Conservation (phyloP, 2,797 vertebrate genomes). For the Gastrophryne carolinensis region DNA sequence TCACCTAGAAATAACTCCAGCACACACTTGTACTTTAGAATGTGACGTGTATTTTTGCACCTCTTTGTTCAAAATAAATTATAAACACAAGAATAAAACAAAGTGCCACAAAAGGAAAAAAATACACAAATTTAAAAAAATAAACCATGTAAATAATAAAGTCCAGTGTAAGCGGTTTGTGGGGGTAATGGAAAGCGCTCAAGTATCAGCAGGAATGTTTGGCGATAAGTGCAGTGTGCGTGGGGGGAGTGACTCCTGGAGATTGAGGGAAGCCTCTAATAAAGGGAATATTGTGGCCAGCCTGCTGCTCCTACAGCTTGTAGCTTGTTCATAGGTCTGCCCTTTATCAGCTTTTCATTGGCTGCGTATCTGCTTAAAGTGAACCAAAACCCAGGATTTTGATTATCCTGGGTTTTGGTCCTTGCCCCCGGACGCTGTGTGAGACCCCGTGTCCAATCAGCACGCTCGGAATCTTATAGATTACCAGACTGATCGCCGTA, state of each 20-base stretch:
- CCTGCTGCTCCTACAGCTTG: no score
- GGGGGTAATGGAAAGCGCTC: conserved; percentile 24
- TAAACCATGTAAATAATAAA: conserved; percentile 1
- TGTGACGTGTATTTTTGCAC: conserved; percentile 11
- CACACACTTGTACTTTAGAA: not conserved
- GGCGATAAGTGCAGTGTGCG: conserved; percentile 24
- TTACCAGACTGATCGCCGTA: no score
- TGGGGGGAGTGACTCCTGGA: not conserved
- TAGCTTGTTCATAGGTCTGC: no score
- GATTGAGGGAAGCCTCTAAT: no score
- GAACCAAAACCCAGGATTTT: no score
- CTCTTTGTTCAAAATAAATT: conserved; percentile 45
- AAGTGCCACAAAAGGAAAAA: conserved; percentile 22
- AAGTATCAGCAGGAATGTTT: conserved; percentile 46
- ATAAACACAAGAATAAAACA: conserved; percentile 35
- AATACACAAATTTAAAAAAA: conserved; percentile 6
- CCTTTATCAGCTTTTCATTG: no score
- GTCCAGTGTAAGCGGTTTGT: conserved; percentile 8
- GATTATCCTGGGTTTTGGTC: no score
- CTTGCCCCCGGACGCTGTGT: no score
- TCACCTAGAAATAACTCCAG: not conserved
- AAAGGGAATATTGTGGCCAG: no score
- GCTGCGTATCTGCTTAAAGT: no score
- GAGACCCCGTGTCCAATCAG: no score
- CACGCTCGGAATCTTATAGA: no score